A percentile compares a stretch with the other conserved stretches of the same genome.
Conservation (phyloP, 2,113 vertebrate genomes). For the Cyanoderma ruficeps region DNA sequence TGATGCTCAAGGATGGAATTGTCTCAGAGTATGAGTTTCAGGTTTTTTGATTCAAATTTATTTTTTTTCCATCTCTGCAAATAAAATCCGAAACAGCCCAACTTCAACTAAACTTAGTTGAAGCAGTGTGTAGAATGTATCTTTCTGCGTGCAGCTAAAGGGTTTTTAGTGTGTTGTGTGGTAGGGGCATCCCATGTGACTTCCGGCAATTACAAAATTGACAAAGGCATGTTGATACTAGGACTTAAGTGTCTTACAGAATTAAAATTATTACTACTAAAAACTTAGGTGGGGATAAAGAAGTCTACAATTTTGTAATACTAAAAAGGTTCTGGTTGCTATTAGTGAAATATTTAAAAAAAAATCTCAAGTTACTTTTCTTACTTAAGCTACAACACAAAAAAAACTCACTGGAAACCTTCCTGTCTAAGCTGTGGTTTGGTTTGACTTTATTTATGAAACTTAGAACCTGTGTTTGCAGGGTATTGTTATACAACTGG, state of each 20-base stretch:
- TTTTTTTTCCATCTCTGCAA: not conserved
- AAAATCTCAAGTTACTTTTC: not conserved
- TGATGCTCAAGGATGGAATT: not conserved
- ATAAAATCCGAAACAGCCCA: not conserved
- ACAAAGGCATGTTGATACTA: not conserved
- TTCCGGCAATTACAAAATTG: not conserved
- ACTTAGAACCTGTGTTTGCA: not conserved
- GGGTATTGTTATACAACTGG: not conserved
- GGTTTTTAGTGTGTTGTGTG: not conserved
- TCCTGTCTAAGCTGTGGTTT: not conserved
- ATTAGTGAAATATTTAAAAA: not conserved
- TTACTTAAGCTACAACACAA: not conserved
- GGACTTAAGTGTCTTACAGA: not conserved
- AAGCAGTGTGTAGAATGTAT: not conserved
- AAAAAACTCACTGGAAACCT: not conserved
- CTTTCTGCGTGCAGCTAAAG: not conserved
- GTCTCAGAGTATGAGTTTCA: not conserved
- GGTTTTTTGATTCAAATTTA: not conserved
- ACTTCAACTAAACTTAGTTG: not conserved
- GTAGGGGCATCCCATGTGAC: not conserved
- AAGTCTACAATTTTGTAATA: not conserved
- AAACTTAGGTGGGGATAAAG: not conserved
- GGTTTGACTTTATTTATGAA: not conserved
- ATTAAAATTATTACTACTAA: not conserved
- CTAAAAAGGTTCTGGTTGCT: not conserved